Percentiles rank a stretch among this genome's conserved stretches.
These are phyloP conservation scores for Podarcis muralis DNA, from an alignment of 2,113 vertebrate species.

Conservation along the genomic window DNA sequence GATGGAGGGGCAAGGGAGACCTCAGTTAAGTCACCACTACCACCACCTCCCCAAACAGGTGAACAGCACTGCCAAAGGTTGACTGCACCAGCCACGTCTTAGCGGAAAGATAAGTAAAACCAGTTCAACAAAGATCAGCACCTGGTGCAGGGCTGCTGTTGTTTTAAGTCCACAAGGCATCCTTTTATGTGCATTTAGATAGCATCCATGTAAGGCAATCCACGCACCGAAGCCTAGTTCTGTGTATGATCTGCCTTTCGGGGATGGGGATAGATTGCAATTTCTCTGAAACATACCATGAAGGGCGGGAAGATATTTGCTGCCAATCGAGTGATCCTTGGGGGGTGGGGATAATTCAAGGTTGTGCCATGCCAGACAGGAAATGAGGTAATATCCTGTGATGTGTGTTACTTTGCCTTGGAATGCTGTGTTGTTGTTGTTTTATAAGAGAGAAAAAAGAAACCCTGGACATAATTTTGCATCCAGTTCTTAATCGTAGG, in stretches of 20 bases:
- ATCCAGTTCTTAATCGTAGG: conserved; percentile 35
- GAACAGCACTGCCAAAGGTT: background rate
- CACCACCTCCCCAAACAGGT: background rate
- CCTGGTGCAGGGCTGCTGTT: background rate
- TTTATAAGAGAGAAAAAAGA: conserved; percentile 30
- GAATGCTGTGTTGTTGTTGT: conserved; percentile 42
- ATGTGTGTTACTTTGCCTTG: conserved; percentile 50
- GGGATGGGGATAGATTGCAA: conserved; percentile 10
- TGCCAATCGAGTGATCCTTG: conserved; percentile 15
- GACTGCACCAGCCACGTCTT: background rate
- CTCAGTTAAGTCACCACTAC: background rate
- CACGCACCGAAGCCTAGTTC: background rate
- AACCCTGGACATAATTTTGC: conserved; percentile 46
- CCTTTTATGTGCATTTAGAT: background rate
- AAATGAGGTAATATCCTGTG: conserved; percentile 18
- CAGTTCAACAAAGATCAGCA: conserved; percentile 1
- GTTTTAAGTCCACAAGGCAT: background rate
- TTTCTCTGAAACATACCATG: conserved; percentile 55
- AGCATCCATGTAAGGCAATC: background rate
- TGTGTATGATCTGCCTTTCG: background rate
- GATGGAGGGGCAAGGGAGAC: background rate
- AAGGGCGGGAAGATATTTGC: conserved; percentile 33
- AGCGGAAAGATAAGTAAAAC: background rate
- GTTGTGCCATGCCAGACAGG: conserved; percentile 32
- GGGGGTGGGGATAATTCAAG: background rate